phyloP scores from a whole-genome alignment of 2,797 vertebrate genomes.

The Sebastes iracundus region DNA sequence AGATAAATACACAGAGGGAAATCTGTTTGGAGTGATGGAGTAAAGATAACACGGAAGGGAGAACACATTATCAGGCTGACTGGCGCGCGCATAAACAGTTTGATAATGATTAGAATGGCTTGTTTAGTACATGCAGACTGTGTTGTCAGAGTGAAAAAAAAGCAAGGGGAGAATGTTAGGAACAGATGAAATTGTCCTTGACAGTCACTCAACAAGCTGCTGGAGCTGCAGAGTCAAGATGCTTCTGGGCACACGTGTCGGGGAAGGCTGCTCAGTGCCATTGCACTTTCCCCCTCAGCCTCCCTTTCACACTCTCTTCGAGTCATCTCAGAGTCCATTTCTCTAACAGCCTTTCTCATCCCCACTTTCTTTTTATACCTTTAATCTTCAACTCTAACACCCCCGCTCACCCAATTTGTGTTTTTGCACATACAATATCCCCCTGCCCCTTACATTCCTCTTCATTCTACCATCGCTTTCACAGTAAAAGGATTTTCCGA shows the following conservation, averaged over 20 bases:
- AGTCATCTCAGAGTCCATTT: slow-evolving; percentile 1
- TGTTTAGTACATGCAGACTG: slow-evolving; percentile 26
- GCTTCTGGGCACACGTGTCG: background rate
- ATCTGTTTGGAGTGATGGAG: slow-evolving; percentile 41
- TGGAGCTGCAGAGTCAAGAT: background rate
- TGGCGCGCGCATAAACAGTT: slow-evolving; percentile 31
- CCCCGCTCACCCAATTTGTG: slow-evolving; percentile 14
- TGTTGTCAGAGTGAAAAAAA: background rate
- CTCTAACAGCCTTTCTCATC: slow-evolving; percentile 26
- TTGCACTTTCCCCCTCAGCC: background rate
- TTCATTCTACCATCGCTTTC: background rate
- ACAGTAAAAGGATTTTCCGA: slow-evolving; percentile 51
- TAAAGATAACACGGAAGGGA: slow-evolving; percentile 32
- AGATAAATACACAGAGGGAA: slow-evolving; percentile 40
- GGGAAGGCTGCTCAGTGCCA: background rate
- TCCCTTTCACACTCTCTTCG: background rate
- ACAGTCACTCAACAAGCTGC: slow-evolving; percentile 50
- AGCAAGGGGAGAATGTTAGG: slow-evolving; percentile 10
- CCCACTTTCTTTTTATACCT: slow-evolving; percentile 41
- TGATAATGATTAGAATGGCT: slow-evolving; percentile 31
- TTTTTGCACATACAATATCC: slow-evolving; percentile 27
- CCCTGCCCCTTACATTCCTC: background rate
- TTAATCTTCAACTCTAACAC: slow-evolving; percentile 39
- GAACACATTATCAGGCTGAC: slow-evolving; percentile 28
- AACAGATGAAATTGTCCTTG: slow-evolving; percentile 56